Evolutionary conservation across 2,797 vertebrate genomes (phyloP).

Genomic region (Urosaurus nigricauda): DNA sequence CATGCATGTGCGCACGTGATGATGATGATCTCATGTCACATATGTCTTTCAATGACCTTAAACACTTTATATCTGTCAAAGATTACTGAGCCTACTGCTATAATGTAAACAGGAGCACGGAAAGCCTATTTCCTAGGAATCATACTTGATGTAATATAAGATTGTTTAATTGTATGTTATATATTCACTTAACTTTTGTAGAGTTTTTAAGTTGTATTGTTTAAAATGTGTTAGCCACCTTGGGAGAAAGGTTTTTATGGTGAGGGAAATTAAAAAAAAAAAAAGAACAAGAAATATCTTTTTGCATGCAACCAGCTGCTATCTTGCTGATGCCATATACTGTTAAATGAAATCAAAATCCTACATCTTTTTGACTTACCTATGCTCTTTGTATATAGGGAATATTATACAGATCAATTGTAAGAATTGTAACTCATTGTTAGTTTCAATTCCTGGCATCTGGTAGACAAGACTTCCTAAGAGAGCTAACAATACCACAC

Average conservation of each 20-base stretch:
- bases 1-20: neutral
- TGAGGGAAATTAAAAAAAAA: neutral
- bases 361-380: neutral
- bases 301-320: neutral
- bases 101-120: too few species aligned
- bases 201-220: too few species aligned
- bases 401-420: neutral
- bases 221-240: too few species aligned
- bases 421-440: neutral
- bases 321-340: neutral
- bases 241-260: neutral
- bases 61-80: too few species aligned
- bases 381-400: neutral
- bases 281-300: neutral
- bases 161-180: too few species aligned
- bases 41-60: neutral
- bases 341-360: neutral
- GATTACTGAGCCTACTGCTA: too few species aligned
- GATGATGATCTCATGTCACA: neutral
- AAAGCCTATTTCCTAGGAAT: too few species aligned
- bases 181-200: too few species aligned
- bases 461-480: neutral
- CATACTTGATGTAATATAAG: too few species aligned
- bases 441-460: neutral
- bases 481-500: neutral